Evolutionary conservation across 2,888 invertebrate species (phyloP).

Genomic region (Pollenia angustigena): DNA sequence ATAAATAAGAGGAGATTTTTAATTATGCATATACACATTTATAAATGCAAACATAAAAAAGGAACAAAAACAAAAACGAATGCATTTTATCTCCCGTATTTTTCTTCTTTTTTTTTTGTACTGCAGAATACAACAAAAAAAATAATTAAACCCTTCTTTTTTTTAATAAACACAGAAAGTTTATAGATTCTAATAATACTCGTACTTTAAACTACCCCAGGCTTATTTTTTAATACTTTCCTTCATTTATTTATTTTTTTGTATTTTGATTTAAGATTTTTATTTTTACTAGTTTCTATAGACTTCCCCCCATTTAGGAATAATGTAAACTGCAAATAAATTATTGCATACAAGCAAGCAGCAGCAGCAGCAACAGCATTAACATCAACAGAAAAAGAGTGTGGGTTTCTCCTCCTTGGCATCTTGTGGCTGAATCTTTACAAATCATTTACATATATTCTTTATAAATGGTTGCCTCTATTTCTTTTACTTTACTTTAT

Average conservation of each 20-base stretch:
- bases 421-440: slow-evolving; percentile 68
- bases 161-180: slow-evolving; percentile 63
- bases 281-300: slow-evolving; percentile 62
- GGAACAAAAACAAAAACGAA: slow-evolving; percentile 28
- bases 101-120: slow-evolving; percentile 34
- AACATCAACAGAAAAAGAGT: slow-evolving; percentile 40
- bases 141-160: slow-evolving; percentile 70
- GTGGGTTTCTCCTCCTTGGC: slow-evolving; percentile 55
- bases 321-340: slow-evolving; percentile 62
- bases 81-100: slow-evolving; percentile 63
- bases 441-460: slow-evolving; percentile 71
- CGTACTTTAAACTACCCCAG: slow-evolving; percentile 65
- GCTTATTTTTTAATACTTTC: slow-evolving; percentile 37
- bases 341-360: slow-evolving; percentile 62
- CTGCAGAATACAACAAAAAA: slow-evolving; percentile 40
- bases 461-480: slow-evolving; percentile 54
- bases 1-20: slow-evolving; percentile 68
- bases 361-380: slow-evolving; percentile 23
- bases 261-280: slow-evolving; percentile 69
- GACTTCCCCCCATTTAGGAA: slow-evolving; percentile 62
- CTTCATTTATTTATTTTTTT: slow-evolving; percentile 30
- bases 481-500: slow-evolving; percentile 47
- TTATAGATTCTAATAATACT: slow-evolving; percentile 73
- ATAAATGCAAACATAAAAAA: slow-evolving; percentile 44
- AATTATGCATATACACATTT: slow-evolving; percentile 69